These are phyloP conservation scores for Lota lota DNA, from an alignment of 2,113 vertebrate genomes.

Conservation along the genomic window DNA sequence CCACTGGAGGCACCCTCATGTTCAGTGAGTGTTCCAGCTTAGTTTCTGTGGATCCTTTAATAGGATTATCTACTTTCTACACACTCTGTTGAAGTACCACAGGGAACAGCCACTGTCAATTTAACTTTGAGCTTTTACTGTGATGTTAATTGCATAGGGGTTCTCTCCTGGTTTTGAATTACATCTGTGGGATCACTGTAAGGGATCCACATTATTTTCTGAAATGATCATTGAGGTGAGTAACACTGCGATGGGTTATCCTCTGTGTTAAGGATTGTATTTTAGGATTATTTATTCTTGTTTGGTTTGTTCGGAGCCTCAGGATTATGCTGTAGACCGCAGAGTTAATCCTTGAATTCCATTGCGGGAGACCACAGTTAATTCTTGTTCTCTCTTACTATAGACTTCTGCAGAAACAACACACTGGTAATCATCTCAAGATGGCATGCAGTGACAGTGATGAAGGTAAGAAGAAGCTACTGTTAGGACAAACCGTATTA, in stretches of 20 bases:
- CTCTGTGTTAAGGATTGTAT: too few species aligned
- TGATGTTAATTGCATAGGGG: neutral
- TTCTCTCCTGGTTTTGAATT: neutral
- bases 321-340: conserved; percentile 24
- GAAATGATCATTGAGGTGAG: conserved; percentile 50
- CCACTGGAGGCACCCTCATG: neutral
- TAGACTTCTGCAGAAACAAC: conserved; percentile 29
- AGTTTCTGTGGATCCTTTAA: conserved; percentile 65
- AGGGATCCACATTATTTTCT: neutral
- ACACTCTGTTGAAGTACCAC: conserved; percentile 7
- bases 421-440: conserved; percentile 16
- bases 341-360: neutral
- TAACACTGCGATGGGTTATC: conserved; percentile 1
- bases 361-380: neutral
- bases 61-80: conserved; percentile 63
- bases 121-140: neutral
- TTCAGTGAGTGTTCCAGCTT: neutral
- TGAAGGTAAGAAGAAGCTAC: conserved; percentile 64
- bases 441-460: conserved; percentile 53
- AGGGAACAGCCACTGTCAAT: neutral
- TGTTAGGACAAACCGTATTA: neutral
- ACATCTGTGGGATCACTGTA: conserved; percentile 5
- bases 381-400: conserved; percentile 8
- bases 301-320: too few species aligned
- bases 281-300: neutral